Base-by-base conservation (phyloP, 2,888 invertebrate species). In the Sisyra terminalis region DNA sequence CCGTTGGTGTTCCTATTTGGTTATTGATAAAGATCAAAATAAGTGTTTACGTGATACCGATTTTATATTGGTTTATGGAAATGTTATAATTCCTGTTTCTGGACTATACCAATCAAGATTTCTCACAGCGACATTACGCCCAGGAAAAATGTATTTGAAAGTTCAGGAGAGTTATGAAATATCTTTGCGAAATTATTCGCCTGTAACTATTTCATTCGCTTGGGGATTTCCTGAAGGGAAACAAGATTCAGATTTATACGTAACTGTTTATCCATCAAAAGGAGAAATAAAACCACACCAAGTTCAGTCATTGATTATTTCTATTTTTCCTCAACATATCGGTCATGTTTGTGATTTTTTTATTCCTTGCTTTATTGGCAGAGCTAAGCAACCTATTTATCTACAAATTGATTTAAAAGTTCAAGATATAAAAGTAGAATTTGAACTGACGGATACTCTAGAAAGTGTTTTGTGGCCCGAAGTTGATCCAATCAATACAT, bases 321-420 rank as follows among this genome's bases (percentile, higher is more conserved):
- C 45, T 11, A 45, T 63, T 13, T 50, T 49, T 1, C 59, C 63
- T 1, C 29, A 52, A 8, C 51, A 55, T 29, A 48, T 51, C 41
- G 65, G 66, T n/a, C 46, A 55, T 9, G 51, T 63, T 13, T 56
- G 58, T 15, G 50, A 59, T 18, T 47, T 62, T 18, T 55, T 52
- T 38, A 44, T 64, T 3, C 61, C 63, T 2, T 64, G 64, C 44
- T 57, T 57, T 45, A 48, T 61, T n/a, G 57, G 59, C 11, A 45
- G 51, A 24, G 48, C 44, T 10, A 51, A 50, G 9, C 47, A 51
- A 43, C 54, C 55, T 2, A 46, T 58, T 29, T 49, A 53, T 24
- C 38, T 66, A 10, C 51, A 52, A 39, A 46, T 66, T 7, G 48
- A 64, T 17, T 60, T 59, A 30, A 48, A 50, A 1, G 58, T 61